Evolutionary conservation across 2,888 invertebrate genomes (phyloP).

Genomic region (Andrena marginata): DNA sequence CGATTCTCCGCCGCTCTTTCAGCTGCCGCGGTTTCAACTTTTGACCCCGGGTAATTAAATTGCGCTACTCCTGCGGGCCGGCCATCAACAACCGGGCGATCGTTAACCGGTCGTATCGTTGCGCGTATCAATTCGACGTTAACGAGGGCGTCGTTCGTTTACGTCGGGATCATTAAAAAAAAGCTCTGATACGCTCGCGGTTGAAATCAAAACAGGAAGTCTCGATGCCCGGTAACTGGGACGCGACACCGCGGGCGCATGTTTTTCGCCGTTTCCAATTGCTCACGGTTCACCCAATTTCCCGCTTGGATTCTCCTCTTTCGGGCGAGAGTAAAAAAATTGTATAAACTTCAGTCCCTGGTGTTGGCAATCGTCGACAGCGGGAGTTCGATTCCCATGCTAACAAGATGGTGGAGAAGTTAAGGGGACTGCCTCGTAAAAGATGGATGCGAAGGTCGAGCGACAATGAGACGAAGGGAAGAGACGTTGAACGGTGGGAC

Average conservation of each 20-base stretch:
- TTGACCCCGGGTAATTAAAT: conserved; percentile 47
- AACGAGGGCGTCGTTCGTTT: conserved; percentile 34
- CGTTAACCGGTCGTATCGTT: conserved; percentile 45
- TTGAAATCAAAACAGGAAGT: conserved; percentile 19
- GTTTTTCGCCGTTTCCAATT: conserved; percentile 9
- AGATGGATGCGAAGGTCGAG: background rate
- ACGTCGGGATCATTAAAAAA: conserved; percentile 16
- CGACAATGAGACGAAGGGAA: conserved; percentile 3
- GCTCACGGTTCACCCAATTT: background rate
- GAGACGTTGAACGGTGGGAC: background rate
- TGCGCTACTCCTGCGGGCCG: conserved; percentile 26
- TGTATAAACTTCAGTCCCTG: background rate
- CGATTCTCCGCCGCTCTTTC: background rate
- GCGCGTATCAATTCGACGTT: conserved; percentile 19
- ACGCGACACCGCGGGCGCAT: background rate
- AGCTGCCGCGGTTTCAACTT: conserved; percentile 4
- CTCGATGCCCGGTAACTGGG: background rate
- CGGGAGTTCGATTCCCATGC: background rate
- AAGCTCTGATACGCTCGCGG: background rate
- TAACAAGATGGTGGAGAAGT: background rate
- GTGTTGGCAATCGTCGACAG: background rate
- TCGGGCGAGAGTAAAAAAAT: background rate
- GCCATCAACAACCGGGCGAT: conserved; percentile 23
- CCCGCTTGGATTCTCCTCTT: background rate
- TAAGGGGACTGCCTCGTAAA: background rate